Evolutionary conservation across 2,113 vertebrate genomes (phyloP), one percentile per base, ranked within the genome.

Genomic region (Cichladusa arquata): DNA sequence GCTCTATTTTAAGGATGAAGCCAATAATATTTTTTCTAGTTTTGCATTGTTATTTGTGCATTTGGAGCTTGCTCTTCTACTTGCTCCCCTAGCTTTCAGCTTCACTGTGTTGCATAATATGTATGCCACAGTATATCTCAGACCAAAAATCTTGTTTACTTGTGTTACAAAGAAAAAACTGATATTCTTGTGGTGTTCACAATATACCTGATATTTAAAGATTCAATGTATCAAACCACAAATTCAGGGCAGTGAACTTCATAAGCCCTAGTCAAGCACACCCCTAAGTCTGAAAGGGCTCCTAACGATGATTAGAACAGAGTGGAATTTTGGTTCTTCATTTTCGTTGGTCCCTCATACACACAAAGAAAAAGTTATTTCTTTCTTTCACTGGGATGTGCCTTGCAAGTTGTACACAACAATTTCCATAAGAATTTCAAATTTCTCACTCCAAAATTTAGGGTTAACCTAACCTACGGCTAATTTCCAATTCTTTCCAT

Each of bases 241-340:
- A 51, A 58, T 70, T 72, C 9, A 2, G 36, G 42, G 16, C 19
- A 45, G 40, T 8, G 48, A 28, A 36, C 8, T 86, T 58, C 34
- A 38, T 23, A 73, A 73, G 18, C 11, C 11, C 14, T 48, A 16
- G 25, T 8, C 22, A 81, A 62, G 62, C 10, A 65, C 4, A 38
- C 0, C 1, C 4, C 3, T 5, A 38, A 36, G 12, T 4, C 47
- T 48, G 14, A 73, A 70, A 74, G 6, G 16, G 19, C 3, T 74
- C 14, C 28, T 50, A 22, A 5, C 62, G 72, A 57, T 42, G 1
- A 42, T 24, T 60, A 13, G 9, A 62, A 28, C 5, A 4, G 12
- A 54, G 14, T 12, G 33, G 23, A 92, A 64, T 80, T 82, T 78
- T 88, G 12, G 57, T 53, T 33, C 22, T 86, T 26, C 6, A 12